Base-by-base conservation (phyloP, 1,140 invertebrate genomes). In the Kradibia gibbosae region DNA sequence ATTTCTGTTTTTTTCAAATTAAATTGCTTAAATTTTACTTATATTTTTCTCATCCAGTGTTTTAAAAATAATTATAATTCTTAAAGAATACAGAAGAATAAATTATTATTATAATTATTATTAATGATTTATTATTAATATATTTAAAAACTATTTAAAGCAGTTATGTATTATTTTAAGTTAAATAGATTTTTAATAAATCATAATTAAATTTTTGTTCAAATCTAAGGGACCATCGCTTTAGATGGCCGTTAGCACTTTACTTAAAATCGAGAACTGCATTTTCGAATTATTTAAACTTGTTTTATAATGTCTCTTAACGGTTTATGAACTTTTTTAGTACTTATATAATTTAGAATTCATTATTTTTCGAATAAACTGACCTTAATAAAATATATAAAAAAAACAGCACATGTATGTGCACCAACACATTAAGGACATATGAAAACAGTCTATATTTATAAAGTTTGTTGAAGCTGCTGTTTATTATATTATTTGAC, bases 211-310 rank as follows among this genome's bases (percentile, higher is more conserved):
- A 11, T 60, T 31, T n/a, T 31, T 60, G 20, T 36, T 67, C 34
- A 36, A 39, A 67, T 67, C 13, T 67, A 28, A 67, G 36, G 39
- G 11, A 25, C 8, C 45, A 22, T 53, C 50, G 34, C n/a, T 42
- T 42, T 17, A 42, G 39, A 72, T 39, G 20, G 55, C 57, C 67
- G 3, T 42, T 22, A 53, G 78, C 55, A 80, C 57, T 80, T 80
- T 80, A 74, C 55, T 65, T 57, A 42, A 76, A 76, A 80, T 74
- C 36, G 39, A 74, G 57, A 80, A 80, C 71, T 70, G 80, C 74
- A 65, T 76, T 81, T 81, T 81, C 62, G 48, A 60, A 62, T 81
- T 76, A 81, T 60, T 81, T 76, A 81, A 81, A 81, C 80, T 67
- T 71, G 80, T 81, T 81, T 81, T 57, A 81, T 45, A 39, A 71